Evolutionary conservation across 2,888 invertebrate species (phyloP), one percentile per base, ranked within the genome.

Genomic region (Caenorhabditis sulstoni): DNA sequence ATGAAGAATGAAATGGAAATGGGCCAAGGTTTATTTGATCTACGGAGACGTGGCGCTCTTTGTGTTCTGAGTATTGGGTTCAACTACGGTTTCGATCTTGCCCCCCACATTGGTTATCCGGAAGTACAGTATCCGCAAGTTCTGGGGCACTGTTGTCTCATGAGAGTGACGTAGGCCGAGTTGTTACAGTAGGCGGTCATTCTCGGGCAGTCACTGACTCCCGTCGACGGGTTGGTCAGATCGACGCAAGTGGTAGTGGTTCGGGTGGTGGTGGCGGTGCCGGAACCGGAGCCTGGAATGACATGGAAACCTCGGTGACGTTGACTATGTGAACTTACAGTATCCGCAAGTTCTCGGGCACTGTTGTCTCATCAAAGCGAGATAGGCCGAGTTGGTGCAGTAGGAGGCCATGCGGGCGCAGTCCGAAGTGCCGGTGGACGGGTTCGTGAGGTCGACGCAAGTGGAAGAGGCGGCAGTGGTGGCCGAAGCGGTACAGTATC

Each of bases 341-440:
- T n/a, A n/a, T n/a, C n/a, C n/a, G 37, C 71, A 73, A 20, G 73
- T 73, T 65, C 59, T 73, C 37, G 73, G 65, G 52, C 73, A 73
- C 37, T 73, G 73, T 44, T 73, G 73, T 65, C 65, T 65, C 73
- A 73, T 73, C 16, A 73, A 35, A 16, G 73, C 65, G 16, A 62
- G 23, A n/a, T 71, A 71, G 5, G 23, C 47, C 0, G 71, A 16
- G 8, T 62, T 62, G 29, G 4, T 49, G n/a, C 71, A 71, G 35
- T 55, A 55, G 1, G 47, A 22, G 14, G 62, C 47, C 62, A 62
- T 57, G 45, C 62, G 47, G 5, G 71, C 8, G 16, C 71, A 71
- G 39, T 71, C 71, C 14, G 62, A 62, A 23, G 39, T 41, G 29
- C 71, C 71, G 18, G 71, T 71, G 7, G 71, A 62, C n/a, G 71